These are phyloP conservation scores for Temnothorax ravouxi DNA, from an alignment of 2,888 invertebrate species.

Conservation along the genomic window DNA sequence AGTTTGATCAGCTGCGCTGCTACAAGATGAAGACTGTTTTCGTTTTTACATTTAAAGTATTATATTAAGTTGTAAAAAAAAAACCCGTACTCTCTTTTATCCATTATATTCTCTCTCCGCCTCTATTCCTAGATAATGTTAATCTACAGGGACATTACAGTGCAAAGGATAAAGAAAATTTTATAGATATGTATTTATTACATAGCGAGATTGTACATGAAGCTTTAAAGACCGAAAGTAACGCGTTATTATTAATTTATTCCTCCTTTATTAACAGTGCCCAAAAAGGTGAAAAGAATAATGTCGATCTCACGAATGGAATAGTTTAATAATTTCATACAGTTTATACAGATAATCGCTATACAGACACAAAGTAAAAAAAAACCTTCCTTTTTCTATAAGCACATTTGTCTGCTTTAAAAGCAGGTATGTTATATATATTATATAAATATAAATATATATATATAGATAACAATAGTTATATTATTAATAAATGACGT, in stretches of 20 bases:
- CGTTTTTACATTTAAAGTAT: slow-evolving; percentile 72
- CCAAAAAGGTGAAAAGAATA: slow-evolving; percentile 38
- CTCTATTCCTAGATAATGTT: slow-evolving; percentile 59
- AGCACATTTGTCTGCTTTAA: slow-evolving; percentile 46
- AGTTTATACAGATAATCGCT: slow-evolving; percentile 56
- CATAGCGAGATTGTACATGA: slow-evolving; percentile 59
- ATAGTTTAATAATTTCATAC: slow-evolving; percentile 65
- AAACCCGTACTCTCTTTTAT: slow-evolving; percentile 53
- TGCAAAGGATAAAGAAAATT: slow-evolving; percentile 62
- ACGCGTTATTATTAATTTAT: slow-evolving; percentile 49
- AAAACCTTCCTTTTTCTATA: slow-evolving; percentile 59
- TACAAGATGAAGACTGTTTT: slow-evolving; percentile 81
- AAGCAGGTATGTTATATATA: slow-evolving; percentile 55
- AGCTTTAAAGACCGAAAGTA: slow-evolving; percentile 72
- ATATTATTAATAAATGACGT: slow-evolving; percentile 56
- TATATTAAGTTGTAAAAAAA: slow-evolving; percentile 63
- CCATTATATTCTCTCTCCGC: slow-evolving; percentile 55
- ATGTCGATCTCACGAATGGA: slow-evolving; percentile 56
- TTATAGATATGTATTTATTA: slow-evolving; percentile 42
- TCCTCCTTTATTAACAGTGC: slow-evolving; percentile 28
- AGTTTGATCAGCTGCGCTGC: slow-evolving; percentile 76
- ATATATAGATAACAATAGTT: slow-evolving; percentile 43
- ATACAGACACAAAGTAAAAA: slow-evolving; percentile 51
- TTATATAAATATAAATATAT: slow-evolving; percentile 32
- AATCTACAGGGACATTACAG: slow-evolving; percentile 56